Percentiles rank a stretch among this genome's conserved stretches.
Conservation (phyloP, 1,140 invertebrate species). For the Neuroterus valhalla region DNA sequence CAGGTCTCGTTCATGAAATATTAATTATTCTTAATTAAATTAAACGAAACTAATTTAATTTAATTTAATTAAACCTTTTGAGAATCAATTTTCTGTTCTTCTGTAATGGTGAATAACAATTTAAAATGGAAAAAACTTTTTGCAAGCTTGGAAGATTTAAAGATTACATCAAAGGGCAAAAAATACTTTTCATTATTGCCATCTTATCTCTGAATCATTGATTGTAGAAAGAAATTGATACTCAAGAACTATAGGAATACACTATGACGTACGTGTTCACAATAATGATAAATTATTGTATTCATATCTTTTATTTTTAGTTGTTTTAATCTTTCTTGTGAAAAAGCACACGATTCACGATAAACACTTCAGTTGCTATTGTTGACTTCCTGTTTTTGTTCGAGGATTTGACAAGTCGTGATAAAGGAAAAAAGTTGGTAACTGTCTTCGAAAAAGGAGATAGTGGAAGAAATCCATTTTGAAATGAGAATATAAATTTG, state of each 20-base stretch:
- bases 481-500: too few species aligned
- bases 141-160: too few species aligned
- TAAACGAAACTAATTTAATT: too few species aligned
- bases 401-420: too few species aligned
- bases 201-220: conserved; percentile 13
- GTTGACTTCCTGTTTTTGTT: neutral
- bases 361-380: neutral
- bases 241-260: neutral
- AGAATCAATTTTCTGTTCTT: too few species aligned
- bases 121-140: conserved; percentile 3
- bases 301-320: conserved; percentile 8
- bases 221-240: conserved; percentile 15
- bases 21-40: too few species aligned
- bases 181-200: neutral
- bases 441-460: too few species aligned
- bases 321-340: neutral
- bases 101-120: neutral
- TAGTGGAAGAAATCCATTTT: too few species aligned
- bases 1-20: too few species aligned
- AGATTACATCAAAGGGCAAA: neutral
- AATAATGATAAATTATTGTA: conserved; percentile 21
- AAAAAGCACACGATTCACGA: conserved; percentile 12
- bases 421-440: too few species aligned
- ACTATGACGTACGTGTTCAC: conserved; percentile 19
- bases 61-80: too few species aligned